Evolutionary conservation across 2,797 vertebrate species (phyloP).

Genomic region (Prunella strophiata): DNA sequence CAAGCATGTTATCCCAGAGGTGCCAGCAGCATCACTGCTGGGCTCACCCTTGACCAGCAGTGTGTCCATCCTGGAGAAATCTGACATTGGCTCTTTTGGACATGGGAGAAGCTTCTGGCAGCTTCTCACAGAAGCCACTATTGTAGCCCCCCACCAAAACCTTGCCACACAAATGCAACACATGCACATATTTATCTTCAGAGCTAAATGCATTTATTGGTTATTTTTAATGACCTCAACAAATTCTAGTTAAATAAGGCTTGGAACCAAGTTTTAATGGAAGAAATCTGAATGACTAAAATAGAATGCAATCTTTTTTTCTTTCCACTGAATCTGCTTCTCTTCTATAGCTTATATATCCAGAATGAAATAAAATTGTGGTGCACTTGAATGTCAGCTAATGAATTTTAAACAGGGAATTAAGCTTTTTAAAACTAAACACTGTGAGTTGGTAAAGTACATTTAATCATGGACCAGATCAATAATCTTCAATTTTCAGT

Average conservation of each 20-base stretch:
- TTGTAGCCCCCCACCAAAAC: background rate
- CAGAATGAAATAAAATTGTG: background rate
- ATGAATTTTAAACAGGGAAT: background rate
- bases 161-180: background rate
- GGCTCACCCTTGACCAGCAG: background rate
- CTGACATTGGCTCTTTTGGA: background rate
- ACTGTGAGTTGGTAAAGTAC: background rate
- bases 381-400: background rate
- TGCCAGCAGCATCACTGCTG: background rate
- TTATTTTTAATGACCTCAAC: background rate
- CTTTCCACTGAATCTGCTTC: background rate
- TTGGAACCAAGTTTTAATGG: background rate
- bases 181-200: background rate
- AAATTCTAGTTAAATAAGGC: background rate
- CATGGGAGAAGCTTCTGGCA: background rate
- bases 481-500: background rate
- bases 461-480: background rate
- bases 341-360: background rate
- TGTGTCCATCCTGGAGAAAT: too few relatives aligned
- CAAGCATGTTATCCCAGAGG: accelerated
- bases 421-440: background rate
- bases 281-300: background rate
- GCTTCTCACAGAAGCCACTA: background rate
- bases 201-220: background rate
- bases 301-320: background rate